Base-by-base conservation (phyloP, 1,140 invertebrate species). In the Pantala flavescens region DNA sequence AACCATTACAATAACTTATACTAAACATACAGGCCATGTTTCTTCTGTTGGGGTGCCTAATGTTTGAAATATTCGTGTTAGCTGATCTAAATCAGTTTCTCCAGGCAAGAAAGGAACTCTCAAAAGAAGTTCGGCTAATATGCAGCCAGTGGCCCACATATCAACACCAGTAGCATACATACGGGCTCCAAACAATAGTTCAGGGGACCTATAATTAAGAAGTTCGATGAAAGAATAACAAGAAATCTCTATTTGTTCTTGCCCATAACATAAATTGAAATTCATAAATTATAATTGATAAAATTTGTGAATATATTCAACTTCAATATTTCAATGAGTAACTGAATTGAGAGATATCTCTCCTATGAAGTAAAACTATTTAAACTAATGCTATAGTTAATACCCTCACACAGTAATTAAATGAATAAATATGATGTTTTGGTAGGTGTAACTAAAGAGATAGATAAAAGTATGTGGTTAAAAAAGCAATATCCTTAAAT, bases 81-180 rank as follows among this genome's bases (percentile, higher is more conserved):
- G 83, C 80, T 99, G 98, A 85, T 99, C 97, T 63, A 99, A 84
- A 84, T 99, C 98, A 11, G 95, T 94, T 79, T 99, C 97, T 36
- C 98, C 98, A 36, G 96, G 95, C 72, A 99, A 87, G 79, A 99
- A 94, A 2, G 98, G 97, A 16, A 92, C 89, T 78, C 97, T 84
- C 14, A 98, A 84, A 72, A 99, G 83, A 19, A 99, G 84, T 84
- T 99, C 98, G 0, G 96, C 98, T 76, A 99, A 81, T 81, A 99
- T 99, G 83, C 98, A 99, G 9, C 98, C 98, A 14, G 97, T 88
- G 19, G 98, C 96, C 98, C 98, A 99, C 85, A 98, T 97, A 80
- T 99, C 98, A n/a, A 99, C 91, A 9, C 94, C 95, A 73, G 91
- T 93, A 11, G 95, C 93, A 85, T 99, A 99, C 81, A 95, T 91